These are phyloP conservation scores for Heliocidaris tuberculata DNA, from an alignment of 35 echinoderm and acorn worm genomes.

Conservation along the genomic window DNA sequence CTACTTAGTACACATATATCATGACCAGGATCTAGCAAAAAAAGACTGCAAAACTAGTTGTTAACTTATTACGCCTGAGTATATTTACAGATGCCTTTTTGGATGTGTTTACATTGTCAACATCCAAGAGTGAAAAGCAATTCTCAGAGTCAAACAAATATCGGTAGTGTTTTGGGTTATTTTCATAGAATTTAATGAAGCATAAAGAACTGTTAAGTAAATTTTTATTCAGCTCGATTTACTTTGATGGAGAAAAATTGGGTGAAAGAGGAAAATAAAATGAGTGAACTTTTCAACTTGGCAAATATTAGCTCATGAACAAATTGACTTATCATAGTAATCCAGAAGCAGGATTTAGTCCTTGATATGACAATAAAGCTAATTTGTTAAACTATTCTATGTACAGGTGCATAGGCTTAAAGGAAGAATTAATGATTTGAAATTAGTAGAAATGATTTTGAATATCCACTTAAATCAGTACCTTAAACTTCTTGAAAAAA, in stretches of 20 bases:
- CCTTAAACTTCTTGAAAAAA: no score
- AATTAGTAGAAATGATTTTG: background rate
- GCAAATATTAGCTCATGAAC: constrained; percentile 5
- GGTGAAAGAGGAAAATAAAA: background rate
- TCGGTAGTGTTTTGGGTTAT: background rate
- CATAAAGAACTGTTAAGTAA: background rate
- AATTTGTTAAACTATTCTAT: background rate
- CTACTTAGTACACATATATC: background rate
- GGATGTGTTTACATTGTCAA: background rate
- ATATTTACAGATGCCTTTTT: background rate
- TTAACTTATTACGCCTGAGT: background rate
- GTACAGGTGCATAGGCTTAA: background rate
- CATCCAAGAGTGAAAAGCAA: background rate
- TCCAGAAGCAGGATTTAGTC: background rate
- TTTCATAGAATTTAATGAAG: background rate
- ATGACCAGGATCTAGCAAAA: background rate
- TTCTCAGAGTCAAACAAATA: background rate
- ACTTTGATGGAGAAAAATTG: background rate
- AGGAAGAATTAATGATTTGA: background rate
- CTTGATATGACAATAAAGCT: background rate
- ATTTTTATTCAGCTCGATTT: background rate
- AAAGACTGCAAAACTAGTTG: background rate
- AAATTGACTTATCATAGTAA: background rate
- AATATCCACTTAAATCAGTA: background rate
- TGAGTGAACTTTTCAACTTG: background rate